These are phyloP conservation scores for Coecobrya sp. DNA, from an alignment of 2,888 invertebrate species.

Conservation along the genomic window DNA sequence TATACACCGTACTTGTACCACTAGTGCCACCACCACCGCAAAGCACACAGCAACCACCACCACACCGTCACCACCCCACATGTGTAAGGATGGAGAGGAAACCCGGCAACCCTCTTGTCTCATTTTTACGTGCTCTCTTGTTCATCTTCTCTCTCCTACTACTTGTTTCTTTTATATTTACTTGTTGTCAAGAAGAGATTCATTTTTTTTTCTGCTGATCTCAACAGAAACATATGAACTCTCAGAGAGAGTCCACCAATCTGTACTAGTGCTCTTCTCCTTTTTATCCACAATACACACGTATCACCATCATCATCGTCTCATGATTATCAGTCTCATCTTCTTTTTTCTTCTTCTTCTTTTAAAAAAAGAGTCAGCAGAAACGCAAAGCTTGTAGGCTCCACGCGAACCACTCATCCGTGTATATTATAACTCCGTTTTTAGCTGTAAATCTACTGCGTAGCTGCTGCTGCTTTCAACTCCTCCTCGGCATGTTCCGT, in stretches of 20 bases:
- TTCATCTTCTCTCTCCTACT: neutral
- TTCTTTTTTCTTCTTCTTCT: too few species aligned
- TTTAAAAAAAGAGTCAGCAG: neutral
- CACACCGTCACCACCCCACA: conserved; percentile 15
- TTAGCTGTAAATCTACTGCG: conserved; percentile 43
- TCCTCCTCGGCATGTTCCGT: conserved; percentile 75
- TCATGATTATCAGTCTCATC: neutral
- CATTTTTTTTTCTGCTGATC: conserved; percentile 69
- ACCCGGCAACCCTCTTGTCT: conserved; percentile 69
- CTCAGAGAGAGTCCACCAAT: neutral
- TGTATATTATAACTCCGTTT: conserved; percentile 48
- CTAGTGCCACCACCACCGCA: neutral
- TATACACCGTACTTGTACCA: neutral
- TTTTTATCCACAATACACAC: neutral
- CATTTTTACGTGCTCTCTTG: neutral
- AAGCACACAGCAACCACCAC: conserved; percentile 26
- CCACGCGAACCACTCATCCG: conserved; percentile 77
- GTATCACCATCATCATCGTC: conserved; percentile 20
- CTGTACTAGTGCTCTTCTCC: neutral
- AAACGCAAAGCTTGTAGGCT: neutral
- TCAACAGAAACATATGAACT: conserved; percentile 30
- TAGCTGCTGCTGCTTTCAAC: neutral
- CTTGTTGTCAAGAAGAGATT: conserved; percentile 72
- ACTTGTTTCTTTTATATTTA: conserved; percentile 33
- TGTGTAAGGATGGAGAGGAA: conserved; percentile 16